Percentiles rank a stretch among this genome's conserved stretches.
Evolutionary conservation across 2,797 vertebrate genomes (phyloP).

Genomic region (Pygocentrus nattereri): DNA sequence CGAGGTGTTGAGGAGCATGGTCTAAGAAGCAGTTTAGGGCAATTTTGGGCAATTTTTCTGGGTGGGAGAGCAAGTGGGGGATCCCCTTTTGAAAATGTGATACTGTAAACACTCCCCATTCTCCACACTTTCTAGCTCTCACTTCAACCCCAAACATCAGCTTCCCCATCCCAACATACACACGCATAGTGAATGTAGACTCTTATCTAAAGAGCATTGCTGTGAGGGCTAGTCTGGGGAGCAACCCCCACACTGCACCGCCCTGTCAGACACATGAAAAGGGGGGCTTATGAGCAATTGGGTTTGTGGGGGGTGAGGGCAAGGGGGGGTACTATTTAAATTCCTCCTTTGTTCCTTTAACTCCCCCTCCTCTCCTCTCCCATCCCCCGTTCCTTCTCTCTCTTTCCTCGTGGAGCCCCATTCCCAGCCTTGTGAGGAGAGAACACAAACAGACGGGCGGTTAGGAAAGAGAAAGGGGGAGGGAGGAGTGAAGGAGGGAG

Average conservation of each 20-base stretch:
- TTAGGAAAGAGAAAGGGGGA: conserved; percentile 14
- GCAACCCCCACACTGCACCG: conserved; percentile 54
- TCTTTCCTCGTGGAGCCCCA: conserved; percentile 44
- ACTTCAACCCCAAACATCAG: conserved; percentile 51
- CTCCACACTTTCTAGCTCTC: conserved; percentile 35
- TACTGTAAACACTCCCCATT: conserved; percentile 58
- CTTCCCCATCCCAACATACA: conserved; percentile 30
- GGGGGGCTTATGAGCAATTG: conserved; percentile 55
- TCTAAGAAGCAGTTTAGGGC: conserved; percentile 19
- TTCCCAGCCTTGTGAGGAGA: conserved; percentile 55
- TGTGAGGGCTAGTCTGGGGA: conserved; percentile 44
- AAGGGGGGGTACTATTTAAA: conserved; percentile 65
- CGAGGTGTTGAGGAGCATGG: conserved; percentile 29
- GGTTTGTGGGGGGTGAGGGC: conserved; percentile 17
- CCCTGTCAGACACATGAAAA: conserved; percentile 71
- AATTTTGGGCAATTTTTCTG: conserved; percentile 27
- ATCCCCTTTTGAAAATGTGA: conserved; percentile 42
- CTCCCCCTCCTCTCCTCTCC: conserved; percentile 51
- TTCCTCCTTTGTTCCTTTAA: conserved; percentile 70
- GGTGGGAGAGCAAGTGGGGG: conserved; percentile 33
- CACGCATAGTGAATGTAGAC: conserved; percentile 46
- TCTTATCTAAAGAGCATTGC: conserved; percentile 60
- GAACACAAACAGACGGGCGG: conserved; percentile 56
- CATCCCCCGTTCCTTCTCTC: conserved; percentile 36
- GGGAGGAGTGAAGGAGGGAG: conserved; percentile 11